Evolutionary conservation across 2,113 vertebrate species (phyloP), one percentile per base, ranked within the genome.

Genomic region (Muntiacus reevesi): DNA sequence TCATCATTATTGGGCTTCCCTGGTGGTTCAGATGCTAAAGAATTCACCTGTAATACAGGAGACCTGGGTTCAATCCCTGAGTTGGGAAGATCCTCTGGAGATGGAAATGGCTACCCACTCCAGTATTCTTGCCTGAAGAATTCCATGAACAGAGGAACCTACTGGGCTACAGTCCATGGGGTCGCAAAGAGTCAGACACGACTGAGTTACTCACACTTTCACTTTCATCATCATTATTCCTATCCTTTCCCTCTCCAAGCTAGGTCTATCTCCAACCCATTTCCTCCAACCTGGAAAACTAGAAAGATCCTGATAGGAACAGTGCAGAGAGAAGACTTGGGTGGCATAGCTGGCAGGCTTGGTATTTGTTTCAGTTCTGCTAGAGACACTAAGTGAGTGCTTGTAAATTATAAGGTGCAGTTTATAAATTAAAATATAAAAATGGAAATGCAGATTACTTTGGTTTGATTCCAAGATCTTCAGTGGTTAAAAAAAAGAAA

Each of bases 391-490:
- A 17, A 98, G 85, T 85, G 96, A 95, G 78, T 95, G 93, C 95
- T 97, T 97, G 97, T 95, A 97, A 97, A 97, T 97, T 97, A 97
- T 93, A 97, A 97, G 88, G 97, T 81, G 19, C 91, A 81, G 95
- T 97, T 98, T 97, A 98, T 98, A 98, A 97, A 98, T 98, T 91
- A 95, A 96, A 93, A 94, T 91, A 96, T 88, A 98, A 98, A 98
- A 98, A 97, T 98, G 98, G 98, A 98, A 98, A 97, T 97, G 96
- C 91, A 97, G 95, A 98, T 97, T 67, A 97, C 92, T 96, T 97
- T 97, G 98, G 94, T 97, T 95, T 78, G 79, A 45, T 95, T 97
- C 97, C 98, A 98, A 96, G 96, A 97, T 90, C 95, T 92, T 98
- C 91, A 93, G 95, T 92, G 55, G 93, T 96, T 95, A n/a, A 64